phyloP scores from a whole-genome alignment of 2,797 vertebrate species.

The Pseudochirops corinnae region DNA sequence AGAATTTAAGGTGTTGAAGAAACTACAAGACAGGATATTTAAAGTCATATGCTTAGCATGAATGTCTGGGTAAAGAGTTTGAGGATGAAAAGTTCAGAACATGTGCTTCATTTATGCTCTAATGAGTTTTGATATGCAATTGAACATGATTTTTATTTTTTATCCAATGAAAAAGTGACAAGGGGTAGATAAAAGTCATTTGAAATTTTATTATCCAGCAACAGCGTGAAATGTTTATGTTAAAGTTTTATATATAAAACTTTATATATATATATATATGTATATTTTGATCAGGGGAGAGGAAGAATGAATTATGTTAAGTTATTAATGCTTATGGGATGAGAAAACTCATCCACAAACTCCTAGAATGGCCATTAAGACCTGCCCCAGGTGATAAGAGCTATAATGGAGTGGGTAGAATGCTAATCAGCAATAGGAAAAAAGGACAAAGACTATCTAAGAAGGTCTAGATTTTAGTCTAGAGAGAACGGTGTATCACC shows the following conservation, averaged over 20 bases:
- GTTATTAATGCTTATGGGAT: not conserved
- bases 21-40: not conserved
- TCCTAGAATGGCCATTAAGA: not conserved
- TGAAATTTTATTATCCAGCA: not conserved
- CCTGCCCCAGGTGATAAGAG: not conserved
- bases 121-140: not conserved
- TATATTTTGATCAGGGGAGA: not conserved
- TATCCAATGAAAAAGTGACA: not conserved
- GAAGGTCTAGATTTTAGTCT: not conserved
- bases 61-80: not conserved
- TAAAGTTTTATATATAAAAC: not conserved
- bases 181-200: not conserved
- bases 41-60: not conserved
- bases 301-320: not conserved
- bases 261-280: no score
- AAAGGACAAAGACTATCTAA: not conserved
- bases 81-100: not conserved
- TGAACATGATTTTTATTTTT: not conserved
- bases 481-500: not conserved
- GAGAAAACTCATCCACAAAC: not conserved
- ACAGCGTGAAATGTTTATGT: not conserved
- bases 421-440: not conserved
- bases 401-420: not conserved
- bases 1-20: not conserved
- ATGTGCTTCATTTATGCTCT: not conserved